Base-by-base conservation (phyloP, 23 tunicate species). In the Aplidium turbinatum region DNA sequence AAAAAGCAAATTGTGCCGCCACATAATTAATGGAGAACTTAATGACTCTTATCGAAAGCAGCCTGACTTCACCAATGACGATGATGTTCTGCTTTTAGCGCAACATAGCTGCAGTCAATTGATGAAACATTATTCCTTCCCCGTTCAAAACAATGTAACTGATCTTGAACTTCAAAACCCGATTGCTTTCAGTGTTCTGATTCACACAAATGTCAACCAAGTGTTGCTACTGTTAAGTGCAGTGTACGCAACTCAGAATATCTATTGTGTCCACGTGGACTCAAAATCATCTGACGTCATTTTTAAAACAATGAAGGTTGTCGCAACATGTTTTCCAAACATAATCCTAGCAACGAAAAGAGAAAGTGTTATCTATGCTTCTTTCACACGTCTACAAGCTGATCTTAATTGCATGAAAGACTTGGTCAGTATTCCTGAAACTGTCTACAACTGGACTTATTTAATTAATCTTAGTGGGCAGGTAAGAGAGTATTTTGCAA, bases 341-440 rank as follows among this genome's bases (percentile, higher is more conserved):
- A 73, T 88, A 4, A 42, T 75, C 38, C 63, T 81, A 21, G 58
- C 83, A 3, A 36, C 87, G 19, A 35, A 35, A 35, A 31, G 68
- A 28, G 78, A 47, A 50, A 27, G 52, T 1, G 87, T 88, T n/a
- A 42, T 51, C n/a, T 88, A 88, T 75, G 87, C 87, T 6, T 38
- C 54, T 13, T 67, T 76, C 47, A 38, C 70, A 0, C 66, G 96
- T 33, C 75, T 88, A 1, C 54, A 81, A 38, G 96, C 96, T 4
- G 96, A 88, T 67, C 34, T 88, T 4, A 75, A 66, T 23, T 88
- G 96, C 74, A 80, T 88, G 86, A 57, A 66, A 45, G 96, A 88
- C 42, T 42, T 88, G 73, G 4, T 88, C 28, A 51, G 22, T 0
- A 2, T 21, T 0, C 58, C 57, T 6, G n/a, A 60, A 1, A 28